Evolutionary conservation across 2,113 vertebrate species (phyloP), one percentile per base, ranked within the genome.

Genomic region (Piprites chloris): DNA sequence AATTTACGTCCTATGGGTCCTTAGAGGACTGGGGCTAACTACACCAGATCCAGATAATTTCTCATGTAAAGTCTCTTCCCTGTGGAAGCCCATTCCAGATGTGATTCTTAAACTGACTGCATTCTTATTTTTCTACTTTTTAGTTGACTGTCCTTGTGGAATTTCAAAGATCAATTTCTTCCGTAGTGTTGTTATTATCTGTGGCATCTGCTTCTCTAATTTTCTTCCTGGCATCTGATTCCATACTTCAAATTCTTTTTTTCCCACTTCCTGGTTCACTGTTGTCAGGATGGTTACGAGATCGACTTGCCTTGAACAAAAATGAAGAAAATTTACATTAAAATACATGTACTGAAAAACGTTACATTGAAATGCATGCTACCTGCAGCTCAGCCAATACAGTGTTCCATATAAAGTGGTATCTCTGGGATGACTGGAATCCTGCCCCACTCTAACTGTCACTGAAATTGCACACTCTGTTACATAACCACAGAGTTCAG

Each of bases 201-300:
- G 77, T 59, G 96, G 96, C 93, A 97, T 97, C 77, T 97, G 97
- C 65, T 52, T 59, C n/a, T 26, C n/a, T 17, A 26, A 26, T 59
- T 59, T 59, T 59, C 9, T n/a, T 37, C 35, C 58, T 59, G 97
- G 94, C 94, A 97, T 96, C 78, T 97, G 96, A 59, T 96, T 96
- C 52, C 0, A 33, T 68, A 78, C 72, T 2, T 7, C 18, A 32
- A 96, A 55, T 12, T 85, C 65, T 80, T 0, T 71, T 73, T 11
- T 0, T 87, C 69, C 92, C 50, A 97, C 85, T 53, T 94, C 88
- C 11, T 67, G 53, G 78, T 94, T 97, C 82, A 97, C 97, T 66
- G 93, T 62, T 53, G 96, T 96, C 85, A 97, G 91, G 92, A 97
- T 96, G 69, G 82, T 15, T 27, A 78, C 0, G 2, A 97, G 50